A percentile compares a stretch with the other conserved stretches of the same genome.
Evolutionary conservation across 2,888 invertebrate genomes (phyloP).

Genomic region (Lymantria monacha): DNA sequence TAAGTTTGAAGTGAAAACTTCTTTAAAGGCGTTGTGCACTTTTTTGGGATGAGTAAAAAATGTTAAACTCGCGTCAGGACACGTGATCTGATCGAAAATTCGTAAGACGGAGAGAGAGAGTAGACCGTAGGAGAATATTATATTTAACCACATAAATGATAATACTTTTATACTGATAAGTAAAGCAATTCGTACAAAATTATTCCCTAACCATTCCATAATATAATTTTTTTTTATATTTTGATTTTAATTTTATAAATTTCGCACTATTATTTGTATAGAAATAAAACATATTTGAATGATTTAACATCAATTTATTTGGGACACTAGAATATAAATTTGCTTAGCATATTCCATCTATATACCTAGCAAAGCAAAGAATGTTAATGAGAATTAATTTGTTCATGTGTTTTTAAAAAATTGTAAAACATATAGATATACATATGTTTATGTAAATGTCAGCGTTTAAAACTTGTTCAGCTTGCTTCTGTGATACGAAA

Average conservation of each 20-base stretch:
- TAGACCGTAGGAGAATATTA: too few species aligned
- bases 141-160: too few species aligned
- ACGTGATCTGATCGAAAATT: too few species aligned
- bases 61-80: too few species aligned
- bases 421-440: background rate
- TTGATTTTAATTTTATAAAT: slow-evolving; percentile 12
- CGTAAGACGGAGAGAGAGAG: too few species aligned
- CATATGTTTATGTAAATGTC: background rate
- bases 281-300: slow-evolving; percentile 22
- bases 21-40: too few species aligned
- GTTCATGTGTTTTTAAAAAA: background rate
- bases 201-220: too few species aligned
- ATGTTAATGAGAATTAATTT: slow-evolving; percentile 26
- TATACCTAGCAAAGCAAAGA: background rate
- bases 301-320: slow-evolving; percentile 31
- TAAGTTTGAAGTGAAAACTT: slow-evolving; percentile 1
- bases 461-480: background rate
- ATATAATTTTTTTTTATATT: too few species aligned
- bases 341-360: slow-evolving; percentile 14
- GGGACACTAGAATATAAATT: slow-evolving; percentile 23
- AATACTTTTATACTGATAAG: too few species aligned
- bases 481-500: background rate
- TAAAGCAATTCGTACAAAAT: too few species aligned
- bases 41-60: too few species aligned
- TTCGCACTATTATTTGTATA: slow-evolving; percentile 10